Evolutionary conservation across 2,888 invertebrate genomes (phyloP).

Genomic region (Dermolepida albohirtum): DNA sequence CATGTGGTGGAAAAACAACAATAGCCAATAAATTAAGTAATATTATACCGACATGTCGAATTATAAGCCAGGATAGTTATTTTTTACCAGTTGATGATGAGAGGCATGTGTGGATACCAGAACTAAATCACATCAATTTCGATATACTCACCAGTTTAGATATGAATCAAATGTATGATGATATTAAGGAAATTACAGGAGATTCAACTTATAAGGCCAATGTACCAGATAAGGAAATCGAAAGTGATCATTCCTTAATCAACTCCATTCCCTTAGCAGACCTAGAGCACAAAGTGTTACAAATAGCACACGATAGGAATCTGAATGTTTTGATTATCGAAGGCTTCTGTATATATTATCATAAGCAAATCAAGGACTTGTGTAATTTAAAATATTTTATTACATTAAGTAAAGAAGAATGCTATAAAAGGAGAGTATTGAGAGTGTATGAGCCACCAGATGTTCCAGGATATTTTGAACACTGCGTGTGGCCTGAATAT

Average conservation of each 20-base stretch:
- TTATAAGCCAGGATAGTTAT: slow-evolving; percentile 82
- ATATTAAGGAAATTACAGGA: slow-evolving; percentile 63
- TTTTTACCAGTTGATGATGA: slow-evolving; percentile 76
- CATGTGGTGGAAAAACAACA: slow-evolving; percentile 87
- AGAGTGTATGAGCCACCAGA: slow-evolving; percentile 89
- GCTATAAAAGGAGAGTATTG: slow-evolving; percentile 71
- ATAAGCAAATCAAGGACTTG: slow-evolving; percentile 73
- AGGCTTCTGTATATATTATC: slow-evolving; percentile 82
- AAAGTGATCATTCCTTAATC: background rate
- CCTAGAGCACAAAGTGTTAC: background rate
- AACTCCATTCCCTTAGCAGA: background rate
- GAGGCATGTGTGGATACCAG: slow-evolving; percentile 72
- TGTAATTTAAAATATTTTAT: slow-evolving; percentile 82
- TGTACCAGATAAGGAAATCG: no score
- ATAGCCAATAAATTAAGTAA: slow-evolving; percentile 70
- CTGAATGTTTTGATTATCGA: slow-evolving; percentile 76
- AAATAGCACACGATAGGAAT: slow-evolving; percentile 55
- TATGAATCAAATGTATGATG: slow-evolving; percentile 76
- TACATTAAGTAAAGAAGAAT: slow-evolving; percentile 76
- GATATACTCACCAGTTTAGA: slow-evolving; percentile 79
- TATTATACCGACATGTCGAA: slow-evolving; percentile 60
- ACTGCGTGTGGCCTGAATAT: slow-evolving; percentile 93
- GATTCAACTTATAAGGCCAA: background rate
- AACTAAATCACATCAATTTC: slow-evolving; percentile 81
- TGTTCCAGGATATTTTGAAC: slow-evolving; percentile 87